phyloP scores from a whole-genome alignment of 1,140 invertebrate species.

The Macrostomum lignano region DNA sequence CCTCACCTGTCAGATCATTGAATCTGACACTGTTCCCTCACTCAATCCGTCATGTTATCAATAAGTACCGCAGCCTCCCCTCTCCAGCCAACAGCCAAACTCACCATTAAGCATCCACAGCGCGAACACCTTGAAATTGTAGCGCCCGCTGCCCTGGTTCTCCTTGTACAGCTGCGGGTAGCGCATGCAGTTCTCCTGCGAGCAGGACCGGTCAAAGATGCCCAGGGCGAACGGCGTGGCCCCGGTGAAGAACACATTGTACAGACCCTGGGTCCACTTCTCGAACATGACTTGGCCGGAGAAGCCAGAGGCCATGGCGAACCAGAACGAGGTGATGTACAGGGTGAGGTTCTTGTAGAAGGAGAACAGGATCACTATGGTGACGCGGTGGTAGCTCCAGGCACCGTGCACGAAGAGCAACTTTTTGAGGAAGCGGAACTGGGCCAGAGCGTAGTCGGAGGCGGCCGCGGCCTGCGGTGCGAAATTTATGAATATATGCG shows the following conservation, averaged over 20 bases:
- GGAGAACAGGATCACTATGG: slow-evolving; percentile 88
- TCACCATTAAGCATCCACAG: slow-evolving; percentile 4
- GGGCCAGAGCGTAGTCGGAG: slow-evolving; percentile 81
- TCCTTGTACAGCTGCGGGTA: slow-evolving; percentile 5
- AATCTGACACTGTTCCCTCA: too few species aligned
- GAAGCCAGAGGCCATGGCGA: slow-evolving; percentile 86
- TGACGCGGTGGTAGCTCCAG: slow-evolving; percentile 87
- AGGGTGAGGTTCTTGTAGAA: slow-evolving; percentile 99
- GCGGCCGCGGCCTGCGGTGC: slow-evolving; percentile 78
- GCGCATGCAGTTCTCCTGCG: neutral
- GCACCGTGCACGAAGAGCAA: slow-evolving; percentile 83
- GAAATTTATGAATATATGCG: too few species aligned
- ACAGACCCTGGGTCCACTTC: slow-evolving; percentile 82
- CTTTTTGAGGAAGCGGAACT: slow-evolving; percentile 43
- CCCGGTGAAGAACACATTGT: slow-evolving; percentile 93
- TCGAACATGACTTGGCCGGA: slow-evolving; percentile 92
- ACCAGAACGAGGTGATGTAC: slow-evolving; percentile 84
- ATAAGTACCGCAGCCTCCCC: too few species aligned
- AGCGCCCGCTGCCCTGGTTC: neutral
- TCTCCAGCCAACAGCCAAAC: too few species aligned
- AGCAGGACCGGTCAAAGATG: slow-evolving; percentile 50
- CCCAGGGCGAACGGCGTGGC: slow-evolving; percentile 70
- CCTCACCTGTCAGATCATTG: too few species aligned
- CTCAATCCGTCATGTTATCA: too few species aligned
- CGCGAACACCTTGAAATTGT: neutral